phyloP scores from a whole-genome alignment of 2,888 invertebrate species.

The Yponomeuta plumbellus region DNA sequence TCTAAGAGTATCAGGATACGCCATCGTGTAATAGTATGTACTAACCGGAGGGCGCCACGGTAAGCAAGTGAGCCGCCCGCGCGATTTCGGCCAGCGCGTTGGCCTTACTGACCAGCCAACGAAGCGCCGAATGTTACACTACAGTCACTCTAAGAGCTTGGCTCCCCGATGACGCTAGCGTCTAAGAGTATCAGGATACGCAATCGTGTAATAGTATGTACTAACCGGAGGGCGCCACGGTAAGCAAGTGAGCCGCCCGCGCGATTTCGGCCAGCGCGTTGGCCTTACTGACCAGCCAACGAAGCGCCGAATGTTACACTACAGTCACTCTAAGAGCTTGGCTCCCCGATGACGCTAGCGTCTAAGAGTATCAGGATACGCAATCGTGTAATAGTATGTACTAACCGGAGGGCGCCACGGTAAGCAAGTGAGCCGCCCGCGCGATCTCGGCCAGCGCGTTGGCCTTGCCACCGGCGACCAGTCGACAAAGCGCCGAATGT shows the following conservation, averaged over 20 bases:
- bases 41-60: no score
- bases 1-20: no score
- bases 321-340: conserved; percentile 78
- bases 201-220: no score
- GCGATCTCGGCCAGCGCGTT: conserved; percentile 88
- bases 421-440: conserved; percentile 49
- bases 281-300: conserved; percentile 97
- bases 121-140: conserved; percentile 97
- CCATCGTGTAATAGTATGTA: no score
- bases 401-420: conserved; percentile 26
- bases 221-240: no score
- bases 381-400: no score
- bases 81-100: conserved; percentile 88
- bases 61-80: conserved; percentile 39
- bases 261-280: conserved; percentile 88
- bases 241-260: conserved; percentile 39
- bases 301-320: conserved; percentile 97
- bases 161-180: no score
- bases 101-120: conserved; percentile 97
- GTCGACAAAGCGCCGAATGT: conserved; percentile 97
- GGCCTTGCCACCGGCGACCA: conserved; percentile 98
- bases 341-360: no score
- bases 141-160: conserved; percentile 78
- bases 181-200: no score
- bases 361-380: no score